Percentiles rank a stretch among this genome's conserved stretches.
Evolutionary conservation across 2,113 vertebrate genomes (phyloP).

Genomic region (Salvelinus namaycush): DNA sequence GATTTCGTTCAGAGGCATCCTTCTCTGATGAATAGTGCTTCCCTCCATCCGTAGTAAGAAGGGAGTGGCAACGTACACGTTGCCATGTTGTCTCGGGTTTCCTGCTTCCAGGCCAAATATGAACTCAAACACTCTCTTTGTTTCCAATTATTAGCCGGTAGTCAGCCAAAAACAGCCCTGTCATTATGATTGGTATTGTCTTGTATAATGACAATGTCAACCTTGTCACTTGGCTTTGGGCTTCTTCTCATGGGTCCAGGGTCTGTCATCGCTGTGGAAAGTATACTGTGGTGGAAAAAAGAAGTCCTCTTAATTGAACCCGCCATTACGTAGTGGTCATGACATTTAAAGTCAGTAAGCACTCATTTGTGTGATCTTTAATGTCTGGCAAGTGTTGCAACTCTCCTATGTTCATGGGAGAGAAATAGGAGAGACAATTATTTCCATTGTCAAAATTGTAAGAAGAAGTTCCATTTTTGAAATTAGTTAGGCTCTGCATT

Average conservation of each 20-base stretch:
- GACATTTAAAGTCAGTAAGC: no score
- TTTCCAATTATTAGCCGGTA: slow-evolving; percentile 15
- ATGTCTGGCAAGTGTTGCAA: no score
- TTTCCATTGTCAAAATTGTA: no score
- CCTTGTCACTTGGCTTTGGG: background rate
- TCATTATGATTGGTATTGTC: background rate
- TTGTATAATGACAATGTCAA: background rate
- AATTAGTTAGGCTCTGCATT: no score
- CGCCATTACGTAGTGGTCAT: no score
- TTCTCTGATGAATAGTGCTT: slow-evolving; percentile 76
- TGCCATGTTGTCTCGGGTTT: slow-evolving; percentile 22
- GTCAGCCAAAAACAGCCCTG: slow-evolving; percentile 4
- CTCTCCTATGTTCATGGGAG: no score
- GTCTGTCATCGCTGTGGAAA: no score
- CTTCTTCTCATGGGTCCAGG: background rate
- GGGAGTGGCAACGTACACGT: slow-evolving; percentile 10
- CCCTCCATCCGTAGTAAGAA: slow-evolving; percentile 65
- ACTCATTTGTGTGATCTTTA: no score
- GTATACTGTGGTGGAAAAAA: no score
- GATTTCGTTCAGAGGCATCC: slow-evolving; percentile 54
- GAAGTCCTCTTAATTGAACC: no score
- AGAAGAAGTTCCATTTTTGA: no score
- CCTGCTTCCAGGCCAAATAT: slow-evolving; percentile 4
- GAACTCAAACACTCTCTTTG: background rate
- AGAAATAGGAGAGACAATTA: no score